Evolutionary conservation across 2,888 invertebrate species (phyloP), one percentile per base, ranked within the genome.

Genomic region (Ptycholaimellus sp.): DNA sequence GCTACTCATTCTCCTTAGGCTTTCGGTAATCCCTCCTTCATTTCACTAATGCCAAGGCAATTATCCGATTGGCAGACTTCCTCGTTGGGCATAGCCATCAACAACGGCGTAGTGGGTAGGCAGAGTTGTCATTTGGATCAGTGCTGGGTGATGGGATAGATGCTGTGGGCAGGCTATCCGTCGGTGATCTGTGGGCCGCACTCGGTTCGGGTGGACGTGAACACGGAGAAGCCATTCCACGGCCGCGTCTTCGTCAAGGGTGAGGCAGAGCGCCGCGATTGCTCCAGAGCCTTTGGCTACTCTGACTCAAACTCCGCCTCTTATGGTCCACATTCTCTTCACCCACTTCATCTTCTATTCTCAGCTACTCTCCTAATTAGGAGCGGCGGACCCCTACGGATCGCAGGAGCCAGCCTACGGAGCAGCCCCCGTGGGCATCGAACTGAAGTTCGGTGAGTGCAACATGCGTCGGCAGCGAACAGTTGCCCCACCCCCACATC

Each of bases 391-490:
- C 31, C 31, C 16, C 18, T 11, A 18, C 18, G 6, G 13, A 9
- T 14, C 29, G 13, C 19, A 31, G 4, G 6, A 5, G 18, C 5
- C 18, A 3, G 9, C 17, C 17, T n/a, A 7, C 18, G 13, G 7
- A 2, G 38, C 38, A 2, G 20, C 27, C 11, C 14, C 13, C 5
- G 31, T 41, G n/a, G 22, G 33, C 14, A 20, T 41, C 25, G 41
- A 41, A 14, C 36, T 41, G 20, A 36, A 35, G 11, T 38, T 41
- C 22, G 41, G 41, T 16, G 30, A 41, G 30, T 41, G 41, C 31
- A 41, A 41, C 32, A 41, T 41, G 41, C 28, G 39, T 11, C 29
- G 41, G 14, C 38, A 41, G 31, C 21, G 41, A 25, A 41, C 41
- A 7, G 41, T 41, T 19, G 33, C 27, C 4, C 19, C n/a, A 17